Evolutionary conservation across 2,113 vertebrate species (phyloP), one percentile per base, ranked within the genome.

Genomic region (Sander vitreus): DNA sequence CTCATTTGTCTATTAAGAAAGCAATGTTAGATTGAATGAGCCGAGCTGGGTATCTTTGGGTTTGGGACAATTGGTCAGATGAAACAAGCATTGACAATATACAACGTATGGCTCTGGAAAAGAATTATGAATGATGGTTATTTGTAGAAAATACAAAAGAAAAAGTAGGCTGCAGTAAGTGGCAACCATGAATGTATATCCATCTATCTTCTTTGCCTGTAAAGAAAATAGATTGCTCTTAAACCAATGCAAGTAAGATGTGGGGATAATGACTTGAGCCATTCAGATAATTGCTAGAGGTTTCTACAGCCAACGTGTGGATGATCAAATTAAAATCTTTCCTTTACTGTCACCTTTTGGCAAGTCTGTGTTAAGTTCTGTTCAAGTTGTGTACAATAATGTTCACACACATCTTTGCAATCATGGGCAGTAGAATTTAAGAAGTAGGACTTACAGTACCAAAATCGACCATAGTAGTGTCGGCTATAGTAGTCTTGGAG

Each of bases 1-100:
- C 60, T 83, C 6, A 74, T 78, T 78, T 12, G 7, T 64, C 23
- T 50, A 47, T 53, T 39, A 74, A 36, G 33, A 58, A 50, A 77
- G 39, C 9, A 19, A 21, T 62, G 27, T 67, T 12, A 60, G 45
- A 68, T n/a, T 66, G 7, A 57, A 60, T 67, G 10, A 50, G 16
- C 43, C 10, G 18, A 65, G 33, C 27, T 59, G 2, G 21, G 39
- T 25, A 9, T 62, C 6, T 43, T 55, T 48, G 7, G 53, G 25
- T 21, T 67, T 23, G 30, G 43, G 18, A 53, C 23, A 27, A 36
- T 12, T 50, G 54, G 39, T 16, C 53, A 21, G 11, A 45, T 21
- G 19, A 27, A 75, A 14, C n/a, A 33, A 60, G 25, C 16, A 47
- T 57, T 55, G 16, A 3, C 0, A 64, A 48, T 45, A 53, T 18